Base-by-base conservation (phyloP, 2,888 invertebrate species). In the Brachylomia viminalis region DNA sequence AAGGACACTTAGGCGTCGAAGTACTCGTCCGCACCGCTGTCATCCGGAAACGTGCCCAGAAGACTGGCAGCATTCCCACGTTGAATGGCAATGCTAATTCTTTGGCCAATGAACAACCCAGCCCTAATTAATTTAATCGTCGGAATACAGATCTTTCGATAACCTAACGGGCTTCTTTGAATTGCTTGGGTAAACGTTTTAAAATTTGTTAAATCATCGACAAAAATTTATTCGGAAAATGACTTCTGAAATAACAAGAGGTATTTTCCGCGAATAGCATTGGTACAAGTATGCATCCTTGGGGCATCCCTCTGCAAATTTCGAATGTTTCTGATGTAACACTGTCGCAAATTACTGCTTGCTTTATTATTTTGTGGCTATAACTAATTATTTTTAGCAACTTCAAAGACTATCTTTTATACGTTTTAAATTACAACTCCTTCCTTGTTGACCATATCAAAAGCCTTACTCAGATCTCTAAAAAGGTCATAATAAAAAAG, bases 111-210 rank as follows among this genome's bases (percentile, higher is more conserved):
- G 6, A 2, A 38, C 2, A 38, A 38, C 38, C 38, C 38, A 38
- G 38, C 38, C 38, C 62, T 85, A 77, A 79, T 78, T 13, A 54
- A 54, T 54, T 54, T 30, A n/a, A 54, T 61, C n/a, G 17, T 61
- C 23, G 15, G 23, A 42, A 72, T n/a, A 49, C 0, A 58, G n/a
- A 33, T 45, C 0, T 79, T 81, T 38, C 1, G 47, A 76, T 49
- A 45, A 62, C 17, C 30, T 33, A 15, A 11, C 11, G 23, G 17
- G 15, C 7, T 75, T 10, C 27, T 33, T 61, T 45, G 49, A 27
- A 10, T 52, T 49, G n/a, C 20, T 45, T 1, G 15, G 13, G 15
- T 23, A 52, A 27, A 23, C 1, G 30, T 23, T 47, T 17, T 2
- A 11, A 52, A 27, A 2, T n/a, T 42, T 30, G 30, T 3, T 17